Percentiles rank a stretch among this genome's conserved stretches.
Evolutionary conservation across 2,888 invertebrate species (phyloP).

Genomic region (Nomada flava): DNA sequence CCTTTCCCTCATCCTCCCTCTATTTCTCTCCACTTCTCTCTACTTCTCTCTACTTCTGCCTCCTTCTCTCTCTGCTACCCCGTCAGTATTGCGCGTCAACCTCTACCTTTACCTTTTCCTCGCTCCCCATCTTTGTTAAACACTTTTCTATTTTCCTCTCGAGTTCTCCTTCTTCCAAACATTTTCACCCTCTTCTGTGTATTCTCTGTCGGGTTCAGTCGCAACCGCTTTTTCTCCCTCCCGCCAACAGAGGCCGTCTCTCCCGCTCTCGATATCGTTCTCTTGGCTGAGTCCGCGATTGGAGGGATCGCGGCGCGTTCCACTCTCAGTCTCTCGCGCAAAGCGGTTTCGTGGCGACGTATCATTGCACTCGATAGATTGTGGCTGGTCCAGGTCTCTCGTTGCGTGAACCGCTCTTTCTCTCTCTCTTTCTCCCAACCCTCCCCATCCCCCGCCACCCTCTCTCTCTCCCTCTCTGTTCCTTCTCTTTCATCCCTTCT

Average conservation of each 20-base stretch:
- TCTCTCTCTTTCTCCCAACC: background rate
- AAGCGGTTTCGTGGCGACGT: slow-evolving; percentile 66
- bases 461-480: background rate
- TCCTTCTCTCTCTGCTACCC: slow-evolving; percentile 18
- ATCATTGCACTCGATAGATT: slow-evolving; percentile 50
- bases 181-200: slow-evolving; percentile 10
- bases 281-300: slow-evolving; percentile 42
- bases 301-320: slow-evolving; percentile 49
- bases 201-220: slow-evolving; percentile 1
- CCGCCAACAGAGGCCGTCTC: slow-evolving; percentile 15
- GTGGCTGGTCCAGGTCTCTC: slow-evolving; percentile 68
- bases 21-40: slow-evolving; percentile 10
- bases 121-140: slow-evolving; percentile 3
- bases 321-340: slow-evolving; percentile 72
- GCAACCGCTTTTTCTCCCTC: slow-evolving; percentile 17
- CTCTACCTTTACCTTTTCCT: slow-evolving; percentile 4
- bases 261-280: slow-evolving; percentile 31
- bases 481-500: background rate
- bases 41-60: background rate
- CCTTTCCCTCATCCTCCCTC: slow-evolving; percentile 10
- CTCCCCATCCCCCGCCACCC: background rate
- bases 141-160: slow-evolving; percentile 5
- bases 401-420: slow-evolving; percentile 1
- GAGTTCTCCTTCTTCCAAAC: background rate
- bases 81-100: slow-evolving; percentile 16